Evolutionary conservation across 2,888 invertebrate genomes (phyloP).

Genomic region (Poecilobothrus nobilitatus): DNA sequence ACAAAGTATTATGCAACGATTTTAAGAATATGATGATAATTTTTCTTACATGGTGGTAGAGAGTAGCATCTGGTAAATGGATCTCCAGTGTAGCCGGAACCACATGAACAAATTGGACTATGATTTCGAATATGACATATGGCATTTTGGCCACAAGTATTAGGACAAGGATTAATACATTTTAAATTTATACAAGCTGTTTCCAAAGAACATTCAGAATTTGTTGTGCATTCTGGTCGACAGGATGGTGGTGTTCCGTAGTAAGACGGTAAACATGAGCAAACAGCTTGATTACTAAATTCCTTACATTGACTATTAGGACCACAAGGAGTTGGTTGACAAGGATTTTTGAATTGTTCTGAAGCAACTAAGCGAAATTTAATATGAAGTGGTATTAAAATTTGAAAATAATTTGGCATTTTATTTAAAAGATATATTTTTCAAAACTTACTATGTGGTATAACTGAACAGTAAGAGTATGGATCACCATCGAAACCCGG

Average conservation of each 20-base stretch:
- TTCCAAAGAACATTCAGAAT: constrained; percentile 61
- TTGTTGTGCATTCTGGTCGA: constrained; percentile 65
- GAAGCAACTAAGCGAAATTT: constrained; percentile 31
- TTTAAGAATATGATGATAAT: neutral
- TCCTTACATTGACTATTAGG: constrained; percentile 66
- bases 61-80: constrained; percentile 58
- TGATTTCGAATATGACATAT: constrained; percentile 63
- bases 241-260: constrained; percentile 67
- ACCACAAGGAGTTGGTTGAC: constrained; percentile 68
- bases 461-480: constrained; percentile 54
- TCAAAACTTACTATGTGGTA: constrained; percentile 48
- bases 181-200: constrained; percentile 63
- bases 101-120: constrained; percentile 59
- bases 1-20: neutral
- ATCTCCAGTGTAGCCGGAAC: constrained; percentile 59
- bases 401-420: constrained; percentile 21
- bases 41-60: constrained; percentile 27
- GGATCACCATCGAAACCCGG: constrained; percentile 63
- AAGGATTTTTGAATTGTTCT: constrained; percentile 44
- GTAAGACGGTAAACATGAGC: constrained; percentile 61
- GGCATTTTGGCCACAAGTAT: constrained; percentile 63
- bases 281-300: constrained; percentile 58
- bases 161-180: constrained; percentile 67
- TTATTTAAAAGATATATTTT: neutral
- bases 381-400: constrained; percentile 27